Evolutionary conservation across 2,113 vertebrate species (phyloP).

Genomic region (Lophius piscatorius): DNA sequence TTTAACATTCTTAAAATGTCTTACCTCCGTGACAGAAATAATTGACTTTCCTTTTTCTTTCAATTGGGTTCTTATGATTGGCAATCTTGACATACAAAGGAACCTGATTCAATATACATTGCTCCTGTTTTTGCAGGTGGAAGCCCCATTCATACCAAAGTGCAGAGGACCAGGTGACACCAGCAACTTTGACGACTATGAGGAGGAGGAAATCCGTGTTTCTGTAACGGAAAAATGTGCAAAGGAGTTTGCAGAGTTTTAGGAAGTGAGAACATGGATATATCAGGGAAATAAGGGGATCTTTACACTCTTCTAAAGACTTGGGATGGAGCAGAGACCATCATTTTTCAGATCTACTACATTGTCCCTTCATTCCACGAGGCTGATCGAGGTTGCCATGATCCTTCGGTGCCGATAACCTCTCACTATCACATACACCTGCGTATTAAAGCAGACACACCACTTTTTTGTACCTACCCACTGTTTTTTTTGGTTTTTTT

Average conservation of each 20-base stretch:
- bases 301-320: conserved; percentile 95
- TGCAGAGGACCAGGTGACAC: conserved; percentile 98
- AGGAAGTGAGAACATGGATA: conserved; percentile 83
- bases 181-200: conserved; percentile 99
- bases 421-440: conserved; percentile 87
- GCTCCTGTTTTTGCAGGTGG: conserved; percentile 82
- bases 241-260: conserved; percentile 99
- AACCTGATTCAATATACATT: conserved; percentile 4
- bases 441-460: conserved; percentile 87
- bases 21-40: conserved; percentile 1
- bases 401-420: conserved; percentile 89
- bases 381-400: conserved; percentile 90
- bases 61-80: background rate
- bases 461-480: conserved; percentile 70
- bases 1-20: background rate
- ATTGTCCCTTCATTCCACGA: conserved; percentile 95
- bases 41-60: background rate
- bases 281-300: conserved; percentile 87
- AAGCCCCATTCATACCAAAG: conserved; percentile 99
- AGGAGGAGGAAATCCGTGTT: conserved; percentile 97
- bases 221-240: conserved; percentile 98
- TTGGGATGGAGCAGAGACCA: conserved; percentile 90
- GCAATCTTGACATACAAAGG: conserved; percentile 4
- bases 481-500: conserved; percentile 61
- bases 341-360: conserved; percentile 87